A percentile compares a stretch with the other conserved stretches of the same genome.
phyloP scores from a whole-genome alignment of 92 coral and sea anemone species.

The Porites divaricata region DNA sequence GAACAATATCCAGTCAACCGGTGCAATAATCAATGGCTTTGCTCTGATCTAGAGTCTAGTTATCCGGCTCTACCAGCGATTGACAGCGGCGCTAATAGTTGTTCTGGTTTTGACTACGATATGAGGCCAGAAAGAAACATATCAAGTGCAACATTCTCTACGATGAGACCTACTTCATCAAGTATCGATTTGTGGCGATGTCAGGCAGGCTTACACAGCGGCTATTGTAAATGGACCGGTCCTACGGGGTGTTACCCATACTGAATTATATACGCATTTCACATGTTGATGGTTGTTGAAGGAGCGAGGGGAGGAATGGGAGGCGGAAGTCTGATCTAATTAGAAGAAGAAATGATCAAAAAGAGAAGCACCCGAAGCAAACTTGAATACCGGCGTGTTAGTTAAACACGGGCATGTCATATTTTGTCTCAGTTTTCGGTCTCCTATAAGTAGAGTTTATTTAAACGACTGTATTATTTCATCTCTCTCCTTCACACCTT shows the following conservation, averaged over 20 bases:
- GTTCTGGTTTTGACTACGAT: conserved; percentile 2
- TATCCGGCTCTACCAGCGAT: background rate
- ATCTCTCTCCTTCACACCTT: background rate
- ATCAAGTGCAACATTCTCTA: background rate
- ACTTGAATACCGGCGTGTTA: too few species aligned
- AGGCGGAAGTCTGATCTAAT: background rate
- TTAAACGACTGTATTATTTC: background rate
- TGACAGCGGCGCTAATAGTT: background rate
- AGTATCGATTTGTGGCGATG: conserved; percentile 83
- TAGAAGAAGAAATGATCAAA: background rate
- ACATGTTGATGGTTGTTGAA: too few species aligned
- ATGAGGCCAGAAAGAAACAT: conserved; percentile 1
- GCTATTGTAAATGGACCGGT: conserved; percentile 7
- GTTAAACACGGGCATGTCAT: too few species aligned
- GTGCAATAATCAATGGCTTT: background rate
- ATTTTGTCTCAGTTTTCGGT: background rate
- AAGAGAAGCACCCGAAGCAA: background rate
- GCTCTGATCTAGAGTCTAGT: background rate
- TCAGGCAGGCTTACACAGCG: conserved; percentile 36
- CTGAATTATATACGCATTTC: background rate
- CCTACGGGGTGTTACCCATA: conserved; percentile 8
- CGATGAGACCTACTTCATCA: conserved; percentile 54
- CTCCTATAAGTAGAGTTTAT: background rate
- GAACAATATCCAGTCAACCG: conserved; percentile 4
- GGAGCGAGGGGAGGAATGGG: background rate